A percentile compares a stretch with the other conserved stretches of the same genome.
phyloP scores from a whole-genome alignment of 1,140 invertebrate species.

The Drosophila simulans region DNA sequence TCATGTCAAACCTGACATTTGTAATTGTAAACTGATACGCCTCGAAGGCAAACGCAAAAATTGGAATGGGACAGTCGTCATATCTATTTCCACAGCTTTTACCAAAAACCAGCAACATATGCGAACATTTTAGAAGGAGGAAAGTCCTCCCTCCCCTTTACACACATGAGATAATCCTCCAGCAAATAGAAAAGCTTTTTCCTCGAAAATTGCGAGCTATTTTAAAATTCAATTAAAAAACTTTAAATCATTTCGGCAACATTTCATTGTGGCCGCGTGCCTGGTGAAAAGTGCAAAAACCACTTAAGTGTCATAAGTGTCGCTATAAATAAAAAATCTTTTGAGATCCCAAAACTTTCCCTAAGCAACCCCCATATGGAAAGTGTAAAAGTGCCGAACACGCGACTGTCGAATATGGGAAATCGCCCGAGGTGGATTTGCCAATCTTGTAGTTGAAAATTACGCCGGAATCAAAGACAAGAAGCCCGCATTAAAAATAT shows the following conservation, averaged over 20 bases:
- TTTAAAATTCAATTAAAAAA: slow-evolving; percentile 82
- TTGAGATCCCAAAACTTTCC: slow-evolving; percentile 31
- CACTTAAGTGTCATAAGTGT: slow-evolving; percentile 74
- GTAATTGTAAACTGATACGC: slow-evolving; percentile 82
- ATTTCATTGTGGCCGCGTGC: slow-evolving; percentile 50
- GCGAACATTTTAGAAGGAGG: slow-evolving; percentile 54
- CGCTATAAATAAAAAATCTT: slow-evolving; percentile 71
- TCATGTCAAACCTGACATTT: slow-evolving; percentile 81
- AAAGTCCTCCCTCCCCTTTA: background rate
- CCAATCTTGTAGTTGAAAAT: slow-evolving; percentile 41
- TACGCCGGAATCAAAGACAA: slow-evolving; percentile 44
- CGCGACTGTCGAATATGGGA: slow-evolving; percentile 55
- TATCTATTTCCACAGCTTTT: slow-evolving; percentile 44
- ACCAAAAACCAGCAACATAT: slow-evolving; percentile 61
- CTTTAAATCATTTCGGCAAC: slow-evolving; percentile 64
- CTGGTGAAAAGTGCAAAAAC: slow-evolving; percentile 74
- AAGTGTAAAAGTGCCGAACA: slow-evolving; percentile 10
- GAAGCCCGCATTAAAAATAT: slow-evolving; percentile 54
- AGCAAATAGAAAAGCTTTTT: slow-evolving; percentile 16
- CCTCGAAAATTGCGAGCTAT: slow-evolving; percentile 43
- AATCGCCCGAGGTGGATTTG: slow-evolving; percentile 50
- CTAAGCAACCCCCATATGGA: slow-evolving; percentile 52
- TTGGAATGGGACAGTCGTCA: slow-evolving; percentile 19
- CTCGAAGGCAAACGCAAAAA: slow-evolving; percentile 41
- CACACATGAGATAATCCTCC: slow-evolving; percentile 39